Evolutionary conservation across 2,113 vertebrate species (phyloP).

Genomic region (Cromileptes altivelis): DNA sequence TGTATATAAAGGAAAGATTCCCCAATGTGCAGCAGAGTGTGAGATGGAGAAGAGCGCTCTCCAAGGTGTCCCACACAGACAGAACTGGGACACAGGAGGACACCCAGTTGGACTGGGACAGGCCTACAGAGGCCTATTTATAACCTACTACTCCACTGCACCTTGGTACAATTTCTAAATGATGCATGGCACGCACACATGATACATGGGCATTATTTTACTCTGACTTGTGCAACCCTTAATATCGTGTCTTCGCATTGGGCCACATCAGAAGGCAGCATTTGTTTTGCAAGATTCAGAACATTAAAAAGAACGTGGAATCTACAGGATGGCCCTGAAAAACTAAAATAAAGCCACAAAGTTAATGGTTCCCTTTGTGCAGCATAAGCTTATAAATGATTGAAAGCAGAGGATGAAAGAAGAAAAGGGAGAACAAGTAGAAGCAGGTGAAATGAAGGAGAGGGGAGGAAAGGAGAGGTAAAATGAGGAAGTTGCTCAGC

Average conservation of each 20-base stretch:
- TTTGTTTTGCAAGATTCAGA: conserved; percentile 26
- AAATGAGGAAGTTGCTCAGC: conserved; percentile 54
- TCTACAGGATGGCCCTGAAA: not conserved
- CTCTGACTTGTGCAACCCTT: not conserved
- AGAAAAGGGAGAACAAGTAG: conserved; percentile 4
- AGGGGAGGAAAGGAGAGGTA: conserved; percentile 9
- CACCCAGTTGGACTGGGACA: conserved; percentile 64
- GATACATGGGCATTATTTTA: conserved; percentile 32
- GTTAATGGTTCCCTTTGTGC: conserved; percentile 24
- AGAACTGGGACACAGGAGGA: conserved; percentile 78
- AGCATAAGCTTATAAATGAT: conserved; percentile 17
- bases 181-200: conserved; percentile 48
- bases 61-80: conserved; percentile 72
- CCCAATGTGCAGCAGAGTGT: conserved; percentile 41
- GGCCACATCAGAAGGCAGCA: not conserved
- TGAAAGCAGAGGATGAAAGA: not conserved
- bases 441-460: conserved; percentile 38
- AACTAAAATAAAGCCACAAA: conserved; percentile 10
- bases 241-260: conserved; percentile 1
- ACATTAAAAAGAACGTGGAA: not conserved
- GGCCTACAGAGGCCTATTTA: conserved; percentile 63
- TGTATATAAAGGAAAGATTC: conserved; percentile 19
- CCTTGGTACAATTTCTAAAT: conserved; percentile 47
- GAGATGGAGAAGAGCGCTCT: conserved; percentile 44
- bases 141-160: conserved; percentile 61